phyloP scores from a whole-genome alignment of 1,140 invertebrate genomes.

The Macrostomum lignano region DNA sequence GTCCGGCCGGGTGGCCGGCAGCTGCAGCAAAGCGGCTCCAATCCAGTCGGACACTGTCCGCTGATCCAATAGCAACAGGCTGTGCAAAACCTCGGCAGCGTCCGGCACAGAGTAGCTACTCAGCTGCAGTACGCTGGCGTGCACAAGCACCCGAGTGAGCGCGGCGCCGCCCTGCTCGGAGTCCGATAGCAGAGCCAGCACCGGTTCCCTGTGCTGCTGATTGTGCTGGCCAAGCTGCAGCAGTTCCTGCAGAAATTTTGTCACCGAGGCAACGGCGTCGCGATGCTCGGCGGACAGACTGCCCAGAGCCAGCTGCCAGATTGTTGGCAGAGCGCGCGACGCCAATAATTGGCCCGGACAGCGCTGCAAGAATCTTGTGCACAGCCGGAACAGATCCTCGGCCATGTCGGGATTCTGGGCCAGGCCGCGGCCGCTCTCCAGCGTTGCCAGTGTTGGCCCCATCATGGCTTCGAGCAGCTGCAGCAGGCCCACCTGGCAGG shows the following conservation, averaged over 20 bases:
- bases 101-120: too few species aligned
- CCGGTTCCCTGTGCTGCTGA: too few species aligned
- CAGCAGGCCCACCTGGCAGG: conserved; percentile 26
- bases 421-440: conserved; percentile 42
- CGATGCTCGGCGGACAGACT: conserved; percentile 58
- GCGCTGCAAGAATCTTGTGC: conserved; percentile 53
- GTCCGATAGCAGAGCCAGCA: too few species aligned
- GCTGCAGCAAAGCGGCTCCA: neutral
- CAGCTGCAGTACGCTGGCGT: too few species aligned
- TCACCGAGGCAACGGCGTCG: conserved; percentile 74
- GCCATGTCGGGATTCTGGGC: conserved; percentile 79
- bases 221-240: neutral
- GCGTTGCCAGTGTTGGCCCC: conserved; percentile 46
- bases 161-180: too few species aligned
- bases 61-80: too few species aligned
- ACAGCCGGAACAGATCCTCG: conserved; percentile 73
- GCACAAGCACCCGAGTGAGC: too few species aligned
- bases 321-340: conserved; percentile 37
- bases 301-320: conserved; percentile 50
- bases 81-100: too few species aligned
- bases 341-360: conserved; percentile 48
- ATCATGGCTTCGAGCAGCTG: conserved; percentile 39
- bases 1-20: neutral
- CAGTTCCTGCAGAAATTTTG: conserved; percentile 45
- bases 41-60: too few species aligned